These are phyloP conservation scores for Heterohyrax brucei DNA, from an alignment of 2,797 vertebrate species.

Conservation along the genomic window DNA sequence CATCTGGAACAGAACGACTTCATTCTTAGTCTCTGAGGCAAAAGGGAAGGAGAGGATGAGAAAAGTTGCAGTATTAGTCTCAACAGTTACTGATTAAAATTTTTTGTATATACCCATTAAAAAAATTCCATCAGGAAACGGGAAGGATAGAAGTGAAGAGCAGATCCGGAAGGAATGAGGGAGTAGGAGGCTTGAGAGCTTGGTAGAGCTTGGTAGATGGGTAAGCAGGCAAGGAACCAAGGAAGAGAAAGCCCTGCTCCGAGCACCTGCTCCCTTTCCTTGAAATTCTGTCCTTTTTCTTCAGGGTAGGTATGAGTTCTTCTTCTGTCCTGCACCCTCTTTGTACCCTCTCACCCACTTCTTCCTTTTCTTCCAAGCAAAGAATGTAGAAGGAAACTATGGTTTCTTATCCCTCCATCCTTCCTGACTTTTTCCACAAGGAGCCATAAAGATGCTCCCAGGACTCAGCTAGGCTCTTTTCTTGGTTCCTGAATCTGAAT, in stretches of 20 bases:
- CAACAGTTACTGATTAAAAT: background rate
- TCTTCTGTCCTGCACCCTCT: background rate
- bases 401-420: background rate
- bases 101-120: slow-evolving; percentile 1
- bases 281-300: background rate
- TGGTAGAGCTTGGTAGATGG: background rate
- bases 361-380: background rate
- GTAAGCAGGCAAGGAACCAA: background rate
- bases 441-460: background rate
- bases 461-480: background rate
- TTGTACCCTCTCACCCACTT: background rate
- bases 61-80: background rate
- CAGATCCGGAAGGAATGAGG: background rate
- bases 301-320: background rate
- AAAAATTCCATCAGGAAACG: slow-evolving; percentile 3
- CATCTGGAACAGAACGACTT: background rate
- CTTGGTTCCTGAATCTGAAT: background rate
- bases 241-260: background rate
- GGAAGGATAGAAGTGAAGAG: background rate
- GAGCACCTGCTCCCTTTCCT: background rate
- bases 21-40: slow-evolving; percentile 32
- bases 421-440: background rate
- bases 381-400: background rate
- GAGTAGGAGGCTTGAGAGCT: background rate
- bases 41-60: slow-evolving; percentile 15